Evolutionary conservation across 2,113 vertebrate genomes (phyloP).

Genomic region (Forbesichthys papilliferus): DNA sequence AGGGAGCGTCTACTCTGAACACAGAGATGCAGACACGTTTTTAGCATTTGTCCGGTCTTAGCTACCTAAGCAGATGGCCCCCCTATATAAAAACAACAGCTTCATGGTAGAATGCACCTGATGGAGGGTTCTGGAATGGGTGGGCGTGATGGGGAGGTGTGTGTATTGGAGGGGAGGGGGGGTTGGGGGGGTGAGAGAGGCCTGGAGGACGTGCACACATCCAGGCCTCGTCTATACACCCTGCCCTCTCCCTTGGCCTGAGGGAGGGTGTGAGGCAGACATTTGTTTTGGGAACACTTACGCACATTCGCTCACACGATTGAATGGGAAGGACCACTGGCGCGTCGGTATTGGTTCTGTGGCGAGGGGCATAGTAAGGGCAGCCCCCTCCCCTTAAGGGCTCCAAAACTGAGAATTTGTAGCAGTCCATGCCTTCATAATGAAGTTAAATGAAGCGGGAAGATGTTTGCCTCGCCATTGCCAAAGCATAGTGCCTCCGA

Average conservation of each 20-base stretch:
- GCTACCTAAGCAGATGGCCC: background rate
- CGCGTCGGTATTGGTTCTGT: conserved; percentile 49
- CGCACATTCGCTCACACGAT: conserved; percentile 56
- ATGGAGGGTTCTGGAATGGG: conserved; percentile 52
- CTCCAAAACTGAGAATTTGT: conserved; percentile 81
- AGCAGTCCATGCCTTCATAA: conserved; percentile 81
- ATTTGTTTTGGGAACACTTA: conserved; percentile 68
- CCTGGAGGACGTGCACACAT: conserved; percentile 38
- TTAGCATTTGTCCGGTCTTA: background rate
- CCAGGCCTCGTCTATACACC: conserved; percentile 32
- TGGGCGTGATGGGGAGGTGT: conserved; percentile 44
- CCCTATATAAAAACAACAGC: conserved; percentile 53
- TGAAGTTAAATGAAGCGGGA: conserved; percentile 82
- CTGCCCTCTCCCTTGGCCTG: conserved; percentile 6
- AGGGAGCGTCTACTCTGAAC: too few species aligned
- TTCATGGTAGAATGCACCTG: conserved; percentile 72
- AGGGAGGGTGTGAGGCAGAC: conserved; percentile 35
- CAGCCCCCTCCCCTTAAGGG: conserved; percentile 39
- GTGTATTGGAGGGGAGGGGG: background rate
- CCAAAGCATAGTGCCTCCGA: conserved; percentile 62
- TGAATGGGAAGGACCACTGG: conserved; percentile 56
- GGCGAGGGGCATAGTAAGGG: conserved; percentile 41
- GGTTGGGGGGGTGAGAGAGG: conserved; percentile 21
- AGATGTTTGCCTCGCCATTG: conserved; percentile 65
- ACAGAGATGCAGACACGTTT: background rate